A percentile compares a stretch with the other conserved stretches of the same genome.
These are phyloP conservation scores for Lethenteron camtschaticum DNA, from an alignment of 2,113 vertebrate genomes.

Conservation along the genomic window DNA sequence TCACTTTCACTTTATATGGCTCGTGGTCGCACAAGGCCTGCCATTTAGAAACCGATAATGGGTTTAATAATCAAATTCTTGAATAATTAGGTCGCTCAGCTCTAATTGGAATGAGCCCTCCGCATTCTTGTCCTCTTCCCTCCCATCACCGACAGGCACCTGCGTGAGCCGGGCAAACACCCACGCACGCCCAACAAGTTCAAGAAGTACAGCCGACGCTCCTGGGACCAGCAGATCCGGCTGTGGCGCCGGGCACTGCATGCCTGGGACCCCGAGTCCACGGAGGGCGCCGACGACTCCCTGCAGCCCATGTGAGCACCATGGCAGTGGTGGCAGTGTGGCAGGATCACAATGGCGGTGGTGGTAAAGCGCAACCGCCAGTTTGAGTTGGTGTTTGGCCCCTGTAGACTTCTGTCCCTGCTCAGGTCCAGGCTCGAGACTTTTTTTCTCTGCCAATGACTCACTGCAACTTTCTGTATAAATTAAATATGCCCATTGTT, in stretches of 20 bases:
- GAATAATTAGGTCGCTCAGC: too few relatives aligned
- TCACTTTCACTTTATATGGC: not conserved
- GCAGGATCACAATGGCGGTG: too few relatives aligned
- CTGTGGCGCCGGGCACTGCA: constrained; percentile 45
- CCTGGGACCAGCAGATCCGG: constrained; percentile 56
- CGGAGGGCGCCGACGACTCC: not conserved
- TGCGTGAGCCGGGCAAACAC: constrained; percentile 34
- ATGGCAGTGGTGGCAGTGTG: not conserved
- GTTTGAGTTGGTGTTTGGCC: too few relatives aligned
- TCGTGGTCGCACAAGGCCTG: not conserved
- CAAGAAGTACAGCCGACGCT: constrained; percentile 42
- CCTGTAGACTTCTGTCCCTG: too few relatives aligned
- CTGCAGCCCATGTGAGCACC: constrained; percentile 2
- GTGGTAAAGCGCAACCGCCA: too few relatives aligned
- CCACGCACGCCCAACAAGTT: constrained; percentile 53
- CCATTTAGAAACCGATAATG: not conserved
- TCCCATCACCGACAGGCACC: constrained; percentile 17
- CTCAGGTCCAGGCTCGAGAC: too few relatives aligned
- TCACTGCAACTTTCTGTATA: too few relatives aligned
- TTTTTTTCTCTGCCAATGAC: too few relatives aligned
- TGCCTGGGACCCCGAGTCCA: constrained; percentile 32
- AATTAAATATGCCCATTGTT: too few relatives aligned
- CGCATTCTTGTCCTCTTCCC: not conserved
- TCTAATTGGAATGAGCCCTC: not conserved
- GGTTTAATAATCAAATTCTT: too few relatives aligned